Conservation (phyloP, 2,888 invertebrate genomes). For the Odontocolon sp. region DNA sequence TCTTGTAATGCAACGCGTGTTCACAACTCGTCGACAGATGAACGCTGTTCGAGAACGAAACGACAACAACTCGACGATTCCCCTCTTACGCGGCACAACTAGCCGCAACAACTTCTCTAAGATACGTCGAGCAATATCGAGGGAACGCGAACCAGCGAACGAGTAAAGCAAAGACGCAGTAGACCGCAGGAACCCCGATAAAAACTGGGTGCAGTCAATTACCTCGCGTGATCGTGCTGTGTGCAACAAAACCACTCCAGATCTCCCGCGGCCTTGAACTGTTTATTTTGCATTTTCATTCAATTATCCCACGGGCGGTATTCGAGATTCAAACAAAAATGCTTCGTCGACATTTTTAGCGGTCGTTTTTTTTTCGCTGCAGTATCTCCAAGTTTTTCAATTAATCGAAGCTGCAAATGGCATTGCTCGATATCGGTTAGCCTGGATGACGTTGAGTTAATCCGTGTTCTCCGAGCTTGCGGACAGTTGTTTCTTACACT, state of each 20-base stretch:
- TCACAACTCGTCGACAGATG: neutral
- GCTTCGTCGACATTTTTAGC: neutral
- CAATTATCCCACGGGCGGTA: neutral
- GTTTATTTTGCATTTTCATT: constrained; percentile 9
- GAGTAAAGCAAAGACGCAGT: neutral
- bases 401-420: neutral
- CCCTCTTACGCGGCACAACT: neutral
- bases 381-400: no score
- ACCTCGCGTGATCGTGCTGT: constrained; percentile 13
- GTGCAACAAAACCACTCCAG: neutral
- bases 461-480: neutral
- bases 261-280: neutral
- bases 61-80: neutral
- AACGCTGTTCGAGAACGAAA: neutral
- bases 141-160: neutral
- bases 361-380: neutral
- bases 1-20: neutral
- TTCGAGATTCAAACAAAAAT: neutral
- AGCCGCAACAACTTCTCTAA: neutral
- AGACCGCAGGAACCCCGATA: constrained; percentile 8
- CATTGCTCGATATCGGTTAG: constrained; percentile 1
- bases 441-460: constrained; percentile 11
- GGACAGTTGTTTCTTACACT: constrained; percentile 43
- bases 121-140: neutral
- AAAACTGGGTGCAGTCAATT: constrained; percentile 49